A percentile compares a stretch with the other conserved stretches of the same genome.
These are phyloP conservation scores for Madoqua kirkii DNA, from an alignment of 2,113 vertebrate species.

Conservation along the genomic window DNA sequence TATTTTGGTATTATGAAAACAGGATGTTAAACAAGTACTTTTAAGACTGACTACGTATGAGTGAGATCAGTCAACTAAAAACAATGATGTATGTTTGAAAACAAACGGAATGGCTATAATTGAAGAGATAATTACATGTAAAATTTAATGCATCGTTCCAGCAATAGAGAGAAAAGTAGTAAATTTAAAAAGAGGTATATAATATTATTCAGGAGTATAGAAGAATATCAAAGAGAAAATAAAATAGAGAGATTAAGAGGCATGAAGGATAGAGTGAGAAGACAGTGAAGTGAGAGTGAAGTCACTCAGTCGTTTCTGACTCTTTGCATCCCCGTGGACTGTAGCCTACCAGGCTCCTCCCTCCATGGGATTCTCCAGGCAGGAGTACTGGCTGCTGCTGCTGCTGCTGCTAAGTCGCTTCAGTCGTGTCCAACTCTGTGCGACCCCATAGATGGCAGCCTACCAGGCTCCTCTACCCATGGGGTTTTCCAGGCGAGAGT, in stretches of 20 bases:
- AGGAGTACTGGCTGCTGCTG: too few relatives aligned
- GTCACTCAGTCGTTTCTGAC: too few relatives aligned
- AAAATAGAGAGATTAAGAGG: neutral
- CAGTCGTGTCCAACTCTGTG: too few relatives aligned
- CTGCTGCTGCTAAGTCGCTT: too few relatives aligned
- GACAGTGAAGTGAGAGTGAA: too few relatives aligned
- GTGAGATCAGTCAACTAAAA: neutral
- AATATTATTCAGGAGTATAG: neutral
- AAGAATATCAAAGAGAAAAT: neutral
- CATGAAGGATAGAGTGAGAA: neutral
- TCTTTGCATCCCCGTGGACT: too few relatives aligned
- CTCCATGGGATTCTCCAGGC: too few relatives aligned
- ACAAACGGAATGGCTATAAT: neutral
- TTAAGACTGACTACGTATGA: neutral
- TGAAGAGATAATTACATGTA: neutral
- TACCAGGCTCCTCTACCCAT: too few relatives aligned
- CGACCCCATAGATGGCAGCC: too few relatives aligned
- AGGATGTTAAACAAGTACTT: neutral
- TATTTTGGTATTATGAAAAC: neutral
- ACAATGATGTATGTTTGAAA: neutral
- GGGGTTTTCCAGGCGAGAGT: too few relatives aligned
- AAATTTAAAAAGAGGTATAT: neutral
- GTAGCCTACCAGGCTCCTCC: too few relatives aligned
- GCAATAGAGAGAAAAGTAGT: neutral
- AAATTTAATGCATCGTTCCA: neutral